These are phyloP conservation scores for Cetoscarus ocellatus DNA, from an alignment of 2,797 vertebrate species.

Conservation along the genomic window DNA sequence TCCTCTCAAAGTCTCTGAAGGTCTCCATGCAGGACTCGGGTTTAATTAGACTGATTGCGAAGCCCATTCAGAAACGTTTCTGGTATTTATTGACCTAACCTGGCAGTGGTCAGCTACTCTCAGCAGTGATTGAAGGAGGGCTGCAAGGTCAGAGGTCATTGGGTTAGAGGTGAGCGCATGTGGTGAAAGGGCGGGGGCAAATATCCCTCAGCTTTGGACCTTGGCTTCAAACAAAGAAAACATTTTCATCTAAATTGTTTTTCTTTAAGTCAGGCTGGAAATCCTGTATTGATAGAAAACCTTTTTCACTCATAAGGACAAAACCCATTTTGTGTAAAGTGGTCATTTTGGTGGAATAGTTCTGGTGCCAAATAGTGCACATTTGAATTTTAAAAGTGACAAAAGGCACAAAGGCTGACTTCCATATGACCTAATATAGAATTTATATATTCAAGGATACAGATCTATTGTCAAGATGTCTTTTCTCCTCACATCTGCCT, in stretches of 20 bases:
- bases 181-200: slow-evolving; percentile 7
- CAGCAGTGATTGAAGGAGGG: slow-evolving; percentile 48
- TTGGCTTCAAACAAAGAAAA: slow-evolving; percentile 59
- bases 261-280: slow-evolving; percentile 10
- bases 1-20: slow-evolving; percentile 23
- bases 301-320: not conserved
- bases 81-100: slow-evolving; percentile 68
- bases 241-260: slow-evolving; percentile 20
- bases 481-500: slow-evolving; percentile 66
- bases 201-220: slow-evolving; percentile 50
- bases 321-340: not conserved
- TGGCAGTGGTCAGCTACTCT: slow-evolving; percentile 49
- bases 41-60: slow-evolving; percentile 60
- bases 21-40: slow-evolving; percentile 13
- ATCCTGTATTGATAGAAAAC: not conserved
- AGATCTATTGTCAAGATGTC: slow-evolving; percentile 68
- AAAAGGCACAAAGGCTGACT: slow-evolving; percentile 58
- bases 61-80: slow-evolving; percentile 32
- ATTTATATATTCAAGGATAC: slow-evolving; percentile 72
- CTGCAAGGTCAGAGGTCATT: slow-evolving; percentile 57
- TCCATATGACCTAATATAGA: slow-evolving; percentile 66
- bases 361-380: slow-evolving; percentile 5
- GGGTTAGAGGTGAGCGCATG: slow-evolving; percentile 37
- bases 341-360: not conserved
- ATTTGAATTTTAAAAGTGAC: slow-evolving; percentile 52